phyloP scores from a whole-genome alignment of 2,113 vertebrate species.

The Monopterus albus region DNA sequence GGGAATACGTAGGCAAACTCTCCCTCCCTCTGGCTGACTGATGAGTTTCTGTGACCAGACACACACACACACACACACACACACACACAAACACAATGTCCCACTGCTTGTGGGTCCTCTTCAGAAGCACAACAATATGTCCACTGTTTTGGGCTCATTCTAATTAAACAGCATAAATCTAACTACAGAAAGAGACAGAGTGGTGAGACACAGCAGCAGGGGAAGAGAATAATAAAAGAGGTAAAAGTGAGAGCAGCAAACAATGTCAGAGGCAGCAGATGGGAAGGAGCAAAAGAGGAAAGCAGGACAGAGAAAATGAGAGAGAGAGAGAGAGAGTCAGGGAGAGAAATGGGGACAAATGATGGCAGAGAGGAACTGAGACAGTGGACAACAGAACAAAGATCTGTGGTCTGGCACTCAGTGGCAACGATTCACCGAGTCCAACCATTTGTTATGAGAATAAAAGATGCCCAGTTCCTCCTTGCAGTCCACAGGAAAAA shows the following conservation, averaged over 20 bases:
- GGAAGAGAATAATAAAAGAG: constrained; percentile 22
- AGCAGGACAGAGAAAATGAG: constrained; percentile 27
- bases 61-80: constrained; percentile 30
- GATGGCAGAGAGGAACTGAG: constrained; percentile 40
- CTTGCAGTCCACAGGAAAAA: background rate
- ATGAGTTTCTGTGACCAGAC: constrained; percentile 52
- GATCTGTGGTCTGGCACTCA: constrained; percentile 33
- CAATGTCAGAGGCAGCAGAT: constrained; percentile 40
- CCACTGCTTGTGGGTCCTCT: constrained; percentile 55
- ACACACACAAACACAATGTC: constrained; percentile 52
- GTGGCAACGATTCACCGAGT: constrained; percentile 29
- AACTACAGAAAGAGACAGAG: constrained; percentile 44
- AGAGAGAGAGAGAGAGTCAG: constrained; percentile 20
- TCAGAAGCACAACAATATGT: constrained; percentile 71
- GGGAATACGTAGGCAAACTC: constrained; percentile 2
- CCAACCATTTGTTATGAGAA: constrained; percentile 35
- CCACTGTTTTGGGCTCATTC: constrained; percentile 65
- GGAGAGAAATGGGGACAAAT: constrained; percentile 40
- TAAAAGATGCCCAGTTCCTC: constrained; percentile 26
- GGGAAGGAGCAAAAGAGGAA: constrained; percentile 33
- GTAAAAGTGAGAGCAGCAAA: constrained; percentile 28
- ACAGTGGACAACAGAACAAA: constrained; percentile 43
- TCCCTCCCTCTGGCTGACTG: constrained; percentile 38
- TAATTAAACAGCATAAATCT: constrained; percentile 71
- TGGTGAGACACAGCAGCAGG: constrained; percentile 37